Base-by-base conservation (phyloP, 1,140 invertebrate species). In the Drosophila ogumai region DNA sequence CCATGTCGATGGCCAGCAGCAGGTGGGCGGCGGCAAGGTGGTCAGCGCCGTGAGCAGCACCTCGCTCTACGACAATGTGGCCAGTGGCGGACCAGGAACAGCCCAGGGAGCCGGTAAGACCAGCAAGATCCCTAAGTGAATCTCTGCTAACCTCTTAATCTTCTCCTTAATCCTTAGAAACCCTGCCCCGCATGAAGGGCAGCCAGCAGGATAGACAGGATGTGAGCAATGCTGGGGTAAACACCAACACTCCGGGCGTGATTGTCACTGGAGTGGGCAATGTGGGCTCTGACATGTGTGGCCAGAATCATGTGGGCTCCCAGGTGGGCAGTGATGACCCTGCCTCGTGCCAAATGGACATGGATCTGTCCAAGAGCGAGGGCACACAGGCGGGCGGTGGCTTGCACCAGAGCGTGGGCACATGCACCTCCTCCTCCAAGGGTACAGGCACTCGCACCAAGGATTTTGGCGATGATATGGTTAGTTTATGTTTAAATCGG, bases 21-120 rank as follows among this genome's bases (percentile, higher is more conserved):
- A 75, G 67, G 67, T 73, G 40, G 60, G 63, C 64, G 50, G 44
- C 36, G 91, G 85, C 47, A 96, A 97, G 93, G 96, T 97, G 60
- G 95, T 96, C 32, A 95, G 96, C 25, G 96, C 96, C 19, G 96
- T 97, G 19, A 97, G 97, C 71, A 97, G 96, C 79, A 96, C 96
- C 12, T 97, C 97, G 34, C 94, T 98, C n/a, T 98, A 98, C 91
- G 97, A 98, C 93, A 97, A 98, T 92, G 96, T 97, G 57, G 94
- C 94, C 79, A 94, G 93, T 43, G 94, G 94, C 58, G 91, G 90
- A 22, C 67, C 81, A 8, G 85, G 67, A 13, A 52, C 75, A 28
- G 54, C 43, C 41, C 80, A 82, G 61, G 85, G 63, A 46, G 68
- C 72, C 43, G 87, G 86, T 90, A 74, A 76, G 75, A 73, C 17